phyloP scores from a whole-genome alignment of 2,113 vertebrate genomes.

The Onychostoma macrolepis region DNA sequence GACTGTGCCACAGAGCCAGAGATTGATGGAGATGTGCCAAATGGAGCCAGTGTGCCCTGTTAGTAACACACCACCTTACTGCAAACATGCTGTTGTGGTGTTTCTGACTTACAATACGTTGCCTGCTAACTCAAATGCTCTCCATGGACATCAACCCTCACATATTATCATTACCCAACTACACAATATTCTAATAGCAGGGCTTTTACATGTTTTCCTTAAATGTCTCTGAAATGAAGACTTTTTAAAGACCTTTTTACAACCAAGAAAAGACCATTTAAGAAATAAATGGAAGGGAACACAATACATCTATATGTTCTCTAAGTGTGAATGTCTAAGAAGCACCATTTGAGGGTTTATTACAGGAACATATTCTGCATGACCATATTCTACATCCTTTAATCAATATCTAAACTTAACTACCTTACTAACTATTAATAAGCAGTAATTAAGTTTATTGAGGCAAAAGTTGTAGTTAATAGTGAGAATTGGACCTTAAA shows the following conservation, averaged over 20 bases:
- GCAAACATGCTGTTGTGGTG: constrained; percentile 19
- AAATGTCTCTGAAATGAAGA: neutral
- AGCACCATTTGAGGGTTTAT: too few species aligned
- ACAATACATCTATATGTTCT: neutral
- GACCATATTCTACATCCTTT: too few species aligned
- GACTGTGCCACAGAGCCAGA: constrained; percentile 39
- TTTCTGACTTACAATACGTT: neutral
- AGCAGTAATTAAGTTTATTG: too few species aligned
- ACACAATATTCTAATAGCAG: neutral
- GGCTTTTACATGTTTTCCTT: neutral
- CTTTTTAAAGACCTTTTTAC: neutral
- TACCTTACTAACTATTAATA: too few species aligned
- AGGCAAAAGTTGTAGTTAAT: too few species aligned
- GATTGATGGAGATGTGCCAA: constrained; percentile 32
- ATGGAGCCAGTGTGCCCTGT: neutral
- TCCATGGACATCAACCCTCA: neutral
- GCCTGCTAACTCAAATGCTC: neutral
- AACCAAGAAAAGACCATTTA: neutral
- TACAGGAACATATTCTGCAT: too few species aligned
- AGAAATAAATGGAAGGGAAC: neutral
- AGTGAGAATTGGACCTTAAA: too few species aligned
- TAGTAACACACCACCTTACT: neutral
- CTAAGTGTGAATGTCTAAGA: neutral
- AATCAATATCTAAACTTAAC: too few species aligned
- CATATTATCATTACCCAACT: neutral